Percentiles rank a stretch among this genome's conserved stretches.
Conservation (phyloP, 2,113 vertebrate species). For the Kryptolebias marmoratus region DNA sequence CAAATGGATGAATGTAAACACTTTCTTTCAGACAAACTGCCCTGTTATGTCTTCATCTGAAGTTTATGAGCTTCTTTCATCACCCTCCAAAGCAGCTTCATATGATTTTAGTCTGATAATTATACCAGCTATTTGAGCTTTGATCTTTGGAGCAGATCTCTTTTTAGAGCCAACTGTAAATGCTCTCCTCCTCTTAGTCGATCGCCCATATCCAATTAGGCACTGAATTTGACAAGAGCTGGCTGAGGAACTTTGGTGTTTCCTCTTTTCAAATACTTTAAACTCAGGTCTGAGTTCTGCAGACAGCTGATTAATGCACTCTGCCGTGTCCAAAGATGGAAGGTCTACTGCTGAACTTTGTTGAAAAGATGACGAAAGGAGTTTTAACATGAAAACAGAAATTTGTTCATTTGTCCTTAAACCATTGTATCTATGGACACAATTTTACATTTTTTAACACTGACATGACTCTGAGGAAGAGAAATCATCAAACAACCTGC, state of each 20-base stretch:
- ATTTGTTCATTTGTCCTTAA: no score
- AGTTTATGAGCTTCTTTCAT: constrained; percentile 32
- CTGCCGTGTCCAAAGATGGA: constrained; percentile 46
- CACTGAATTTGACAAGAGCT: constrained; percentile 61
- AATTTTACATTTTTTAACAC: no score
- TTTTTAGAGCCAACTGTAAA: constrained; percentile 53
- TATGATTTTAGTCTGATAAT: constrained; percentile 49
- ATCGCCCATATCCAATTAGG: constrained; percentile 78
- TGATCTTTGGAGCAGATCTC: constrained; percentile 54
- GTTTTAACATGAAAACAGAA: constrained; percentile 19
- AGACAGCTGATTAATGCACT: constrained; percentile 73
- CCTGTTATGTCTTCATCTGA: not conserved
- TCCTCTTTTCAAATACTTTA: constrained; percentile 42
- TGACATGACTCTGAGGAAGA: no score
- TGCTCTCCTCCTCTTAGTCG: constrained; percentile 35
- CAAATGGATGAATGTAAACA: not conserved
- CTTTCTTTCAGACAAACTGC: not conserved
- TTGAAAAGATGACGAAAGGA: constrained; percentile 29
- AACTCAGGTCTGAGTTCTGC: constrained; percentile 61
- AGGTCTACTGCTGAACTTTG: constrained; percentile 50
- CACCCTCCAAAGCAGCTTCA: constrained; percentile 26
- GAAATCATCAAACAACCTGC: no score
- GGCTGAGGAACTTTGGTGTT: constrained; percentile 54
- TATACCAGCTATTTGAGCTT: constrained; percentile 61
- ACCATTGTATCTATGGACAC: constrained; percentile 6